These are phyloP conservation scores for Syngnathus floridae DNA, from an alignment of 2,113 vertebrate genomes.

Conservation along the genomic window DNA sequence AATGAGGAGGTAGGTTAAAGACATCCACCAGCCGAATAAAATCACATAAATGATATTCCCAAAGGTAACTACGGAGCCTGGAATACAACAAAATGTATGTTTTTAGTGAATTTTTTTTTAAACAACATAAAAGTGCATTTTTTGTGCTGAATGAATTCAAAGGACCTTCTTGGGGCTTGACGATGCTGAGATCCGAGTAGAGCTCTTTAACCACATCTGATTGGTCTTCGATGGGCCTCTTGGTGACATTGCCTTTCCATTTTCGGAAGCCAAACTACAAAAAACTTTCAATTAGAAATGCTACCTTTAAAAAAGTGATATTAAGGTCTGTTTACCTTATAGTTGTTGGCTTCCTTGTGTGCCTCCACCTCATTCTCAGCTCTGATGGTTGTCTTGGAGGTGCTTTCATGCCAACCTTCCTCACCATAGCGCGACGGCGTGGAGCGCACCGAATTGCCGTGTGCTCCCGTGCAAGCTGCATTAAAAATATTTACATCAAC, in stretches of 20 bases:
- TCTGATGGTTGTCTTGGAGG: slow-evolving; percentile 70
- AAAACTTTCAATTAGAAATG: background rate
- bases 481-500: background rate
- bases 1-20: slow-evolving; percentile 71
- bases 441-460: slow-evolving; percentile 21
- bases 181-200: slow-evolving; percentile 74
- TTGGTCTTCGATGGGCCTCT: slow-evolving; percentile 74
- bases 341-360: slow-evolving; percentile 80
- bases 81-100: slow-evolving; percentile 7
- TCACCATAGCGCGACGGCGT: slow-evolving; percentile 52
- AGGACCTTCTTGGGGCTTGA: slow-evolving; percentile 67
- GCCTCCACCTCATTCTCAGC: slow-evolving; percentile 80
- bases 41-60: slow-evolving; percentile 78
- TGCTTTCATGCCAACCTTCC: slow-evolving; percentile 69
- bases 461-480: slow-evolving; percentile 33
- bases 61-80: slow-evolving; percentile 69
- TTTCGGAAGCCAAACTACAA: slow-evolving; percentile 86
- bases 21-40: slow-evolving; percentile 86
- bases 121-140: background rate
- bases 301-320: background rate
- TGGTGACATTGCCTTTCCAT: slow-evolving; percentile 84
- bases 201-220: slow-evolving; percentile 80
- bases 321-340: slow-evolving; percentile 51
- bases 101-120: background rate
- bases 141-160: background rate